These are phyloP conservation scores for Coleophora deauratella DNA, from an alignment of 2,888 invertebrate genomes.

Conservation along the genomic window DNA sequence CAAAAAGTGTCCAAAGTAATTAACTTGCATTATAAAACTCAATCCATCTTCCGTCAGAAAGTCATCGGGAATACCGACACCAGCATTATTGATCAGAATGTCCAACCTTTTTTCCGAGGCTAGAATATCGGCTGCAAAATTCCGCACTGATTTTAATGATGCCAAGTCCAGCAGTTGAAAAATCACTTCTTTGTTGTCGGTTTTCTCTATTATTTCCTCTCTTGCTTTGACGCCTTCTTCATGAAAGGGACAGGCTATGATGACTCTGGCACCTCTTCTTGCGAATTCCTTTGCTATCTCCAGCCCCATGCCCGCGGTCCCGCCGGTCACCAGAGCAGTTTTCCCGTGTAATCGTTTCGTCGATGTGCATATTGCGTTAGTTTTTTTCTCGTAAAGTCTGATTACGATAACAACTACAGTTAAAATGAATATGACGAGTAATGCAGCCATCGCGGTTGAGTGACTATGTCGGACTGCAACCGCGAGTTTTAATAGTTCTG, in stretches of 20 bases:
- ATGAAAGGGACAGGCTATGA: slow-evolving; percentile 16
- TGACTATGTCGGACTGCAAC: neutral
- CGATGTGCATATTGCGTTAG: slow-evolving; percentile 15
- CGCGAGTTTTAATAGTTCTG: too few species aligned
- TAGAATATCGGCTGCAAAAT: slow-evolving; percentile 82
- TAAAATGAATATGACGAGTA: neutral
- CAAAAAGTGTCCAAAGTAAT: slow-evolving; percentile 90
- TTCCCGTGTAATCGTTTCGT: slow-evolving; percentile 15
- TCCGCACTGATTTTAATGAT: slow-evolving; percentile 80
- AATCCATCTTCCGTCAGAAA: slow-evolving; percentile 80
- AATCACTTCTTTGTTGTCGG: slow-evolving; percentile 76
- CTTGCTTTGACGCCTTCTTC: slow-evolving; percentile 13
- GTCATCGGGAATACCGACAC: slow-evolving; percentile 75
- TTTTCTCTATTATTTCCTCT: slow-evolving; percentile 75
- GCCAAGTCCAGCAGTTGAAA: slow-evolving; percentile 79
- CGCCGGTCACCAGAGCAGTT: slow-evolving; percentile 17
- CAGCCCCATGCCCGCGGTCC: slow-evolving; percentile 17
- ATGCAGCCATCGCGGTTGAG: neutral
- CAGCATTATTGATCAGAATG: slow-evolving; percentile 87
- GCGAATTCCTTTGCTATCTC: slow-evolving; percentile 18
- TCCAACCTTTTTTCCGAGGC: slow-evolving; percentile 78
- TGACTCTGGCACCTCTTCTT: slow-evolving; percentile 16
- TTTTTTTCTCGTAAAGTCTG: slow-evolving; percentile 12
- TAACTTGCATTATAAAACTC: slow-evolving; percentile 87
- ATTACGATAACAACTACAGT: neutral